phyloP scores from a whole-genome alignment of 2,888 invertebrate genomes.

The Lasioglossum calceatum region DNA sequence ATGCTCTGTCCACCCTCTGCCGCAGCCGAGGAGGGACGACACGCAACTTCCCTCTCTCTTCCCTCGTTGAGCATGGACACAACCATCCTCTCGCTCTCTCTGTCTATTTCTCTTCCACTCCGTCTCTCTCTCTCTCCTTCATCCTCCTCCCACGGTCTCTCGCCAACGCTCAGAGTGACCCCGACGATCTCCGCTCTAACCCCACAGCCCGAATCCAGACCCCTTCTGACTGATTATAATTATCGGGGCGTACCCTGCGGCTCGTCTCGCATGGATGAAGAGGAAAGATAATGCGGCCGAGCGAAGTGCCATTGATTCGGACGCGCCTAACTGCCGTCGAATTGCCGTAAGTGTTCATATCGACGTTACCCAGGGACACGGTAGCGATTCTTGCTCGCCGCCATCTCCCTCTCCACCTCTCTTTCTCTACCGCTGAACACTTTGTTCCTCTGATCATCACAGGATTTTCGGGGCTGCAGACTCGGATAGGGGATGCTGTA shows the following conservation, averaged over 20 bases:
- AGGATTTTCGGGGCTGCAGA: background rate
- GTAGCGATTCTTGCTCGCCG: conserved; percentile 18
- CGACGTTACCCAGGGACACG: conserved; percentile 2
- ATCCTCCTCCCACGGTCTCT: conserved; percentile 14
- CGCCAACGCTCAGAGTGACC: conserved; percentile 52
- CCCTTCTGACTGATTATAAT: conserved; percentile 74
- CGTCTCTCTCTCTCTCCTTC: background rate
- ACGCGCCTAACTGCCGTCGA: conserved; percentile 51
- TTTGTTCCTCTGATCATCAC: background rate
- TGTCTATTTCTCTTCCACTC: background rate
- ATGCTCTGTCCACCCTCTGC: conserved; percentile 83
- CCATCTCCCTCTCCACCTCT: background rate
- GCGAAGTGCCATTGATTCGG: conserved; percentile 53
- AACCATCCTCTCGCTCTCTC: conserved; percentile 19
- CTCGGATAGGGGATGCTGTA: background rate
- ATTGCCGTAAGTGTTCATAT: conserved; percentile 47
- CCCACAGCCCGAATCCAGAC: conserved; percentile 49
- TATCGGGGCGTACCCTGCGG: conserved; percentile 68
- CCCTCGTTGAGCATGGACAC: conserved; percentile 24
- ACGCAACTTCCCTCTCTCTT: conserved; percentile 64
- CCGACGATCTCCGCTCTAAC: conserved; percentile 63
- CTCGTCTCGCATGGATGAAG: conserved; percentile 46
- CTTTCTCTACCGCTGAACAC: background rate
- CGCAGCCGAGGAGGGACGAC: conserved; percentile 74
- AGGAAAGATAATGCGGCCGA: conserved; percentile 57